A percentile compares a stretch with the other conserved stretches of the same genome.
phyloP scores from a whole-genome alignment of 2,113 vertebrate genomes.

The Phalacrocorax brasilianus region DNA sequence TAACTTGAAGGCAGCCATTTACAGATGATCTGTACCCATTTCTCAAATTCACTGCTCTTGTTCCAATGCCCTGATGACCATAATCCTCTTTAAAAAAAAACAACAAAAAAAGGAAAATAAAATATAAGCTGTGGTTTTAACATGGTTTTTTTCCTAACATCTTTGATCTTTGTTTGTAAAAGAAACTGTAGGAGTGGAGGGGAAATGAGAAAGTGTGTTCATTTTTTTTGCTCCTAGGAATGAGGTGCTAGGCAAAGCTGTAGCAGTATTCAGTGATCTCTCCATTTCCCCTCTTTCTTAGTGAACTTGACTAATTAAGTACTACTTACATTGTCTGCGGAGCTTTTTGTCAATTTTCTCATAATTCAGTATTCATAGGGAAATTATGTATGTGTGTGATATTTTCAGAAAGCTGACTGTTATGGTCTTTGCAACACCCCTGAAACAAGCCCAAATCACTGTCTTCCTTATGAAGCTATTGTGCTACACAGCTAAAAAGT shows the following conservation, averaged over 20 bases:
- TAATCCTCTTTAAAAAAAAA: background rate
- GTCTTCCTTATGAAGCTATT: background rate
- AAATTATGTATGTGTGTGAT: background rate
- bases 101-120: accelerated
- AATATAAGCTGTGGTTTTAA: background rate
- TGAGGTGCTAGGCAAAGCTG: background rate
- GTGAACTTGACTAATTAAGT: background rate
- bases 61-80: background rate
- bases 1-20: background rate
- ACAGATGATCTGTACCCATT: background rate
- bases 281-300: background rate
- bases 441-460: background rate
- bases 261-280: background rate
- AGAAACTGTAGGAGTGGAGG: background rate
- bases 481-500: background rate
- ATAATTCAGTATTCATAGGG: background rate
- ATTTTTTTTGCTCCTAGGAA: background rate
- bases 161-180: background rate
- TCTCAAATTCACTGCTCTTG: background rate
- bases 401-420: background rate
- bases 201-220: background rate
- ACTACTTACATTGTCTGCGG: background rate
- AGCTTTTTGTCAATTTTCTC: background rate
- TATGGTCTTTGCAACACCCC: background rate
- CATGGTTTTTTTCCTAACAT: background rate